Evolutionary conservation across 2,113 vertebrate genomes (phyloP), one percentile per base, ranked within the genome.

Genomic region (Cervus canadensis): DNA sequence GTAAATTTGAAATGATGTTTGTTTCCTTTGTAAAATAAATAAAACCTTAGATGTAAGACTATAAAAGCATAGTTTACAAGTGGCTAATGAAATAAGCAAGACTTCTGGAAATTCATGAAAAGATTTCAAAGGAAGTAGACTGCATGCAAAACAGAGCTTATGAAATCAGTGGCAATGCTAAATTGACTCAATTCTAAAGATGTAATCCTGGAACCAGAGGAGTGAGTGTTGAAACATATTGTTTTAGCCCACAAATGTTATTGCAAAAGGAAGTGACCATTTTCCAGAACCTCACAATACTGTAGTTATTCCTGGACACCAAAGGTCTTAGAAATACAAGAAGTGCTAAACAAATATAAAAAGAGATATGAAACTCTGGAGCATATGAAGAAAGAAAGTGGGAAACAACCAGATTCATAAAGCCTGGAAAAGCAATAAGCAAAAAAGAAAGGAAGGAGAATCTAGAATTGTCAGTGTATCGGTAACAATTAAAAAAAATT

Each of bases 231-330:
- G 74, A 87, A 50, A 15, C 60, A 45, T 15, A 50, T 13, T 40
- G 33, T 40, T 33, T 67, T 52, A 40, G 86, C 64, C 30, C n/a
- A 64, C 64, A 88, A 64, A 85, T 19, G 76, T 14, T 40, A 89
- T 64, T 78, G 71, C 43, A 82, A 88, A 95, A 92, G 87, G 56
- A 96, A 89, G 60, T 14, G 52, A 81, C 16, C 19, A 59, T 95
- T 97, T 96, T 52, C 95, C 76, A 95, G 57, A 86, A 88, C 59
- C n/a, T 96, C 87, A 54, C 76, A 78, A 82, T 81, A 71, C 3
- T 74, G 15, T 6, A 74, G 81, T 96, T 74, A 93, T 87, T 93
- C 88, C 90, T 88, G 64, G 91, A 97, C 96, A 96, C 15, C 30
- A 57, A 82, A 87, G 12, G 62, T 89, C 79, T 97, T 83, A 60